Base-by-base conservation (phyloP, 1,140 invertebrate species). In the Aphelinus atriplicis region DNA sequence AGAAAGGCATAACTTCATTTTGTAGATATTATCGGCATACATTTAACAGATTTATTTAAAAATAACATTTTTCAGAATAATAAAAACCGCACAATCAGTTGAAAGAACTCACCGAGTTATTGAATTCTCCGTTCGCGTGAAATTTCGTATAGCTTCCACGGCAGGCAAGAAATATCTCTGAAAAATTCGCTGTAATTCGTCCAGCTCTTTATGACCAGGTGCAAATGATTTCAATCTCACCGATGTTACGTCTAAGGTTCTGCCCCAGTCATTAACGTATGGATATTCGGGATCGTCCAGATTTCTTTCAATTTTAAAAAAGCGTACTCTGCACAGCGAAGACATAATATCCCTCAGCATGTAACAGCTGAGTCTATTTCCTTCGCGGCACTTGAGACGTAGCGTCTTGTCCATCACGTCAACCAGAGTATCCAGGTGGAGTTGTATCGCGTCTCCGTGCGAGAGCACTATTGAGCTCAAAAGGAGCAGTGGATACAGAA, bases 191-290 rank as follows among this genome's bases (percentile, higher is more conserved):
- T 93, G 90, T 3, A 92, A 90, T 77, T 90, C 91, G 5, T 85
- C 81, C 1, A 94, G 88, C 84, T 97, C 95, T 70, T 92, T 90
- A 42, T 90, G 84, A 42, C 87, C 89, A 0, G 96, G 95, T n/a
- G 92, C 85, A 82, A 95, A 94, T 95, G 95, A 97, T 56, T 93
- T 86, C 1, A 96, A 87, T 5, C 92, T 89, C 9, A 95, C 84
- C 3, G 92, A 88, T 48, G 93, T 86, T 3, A 94, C 81, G 79
- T 94, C 86, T 7, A 91, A 90, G 0, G 92, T 87, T 73, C 91
- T 89, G 0, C 94, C 96, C 97, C 96, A 98, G 76, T 96, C 92
- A 6, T 92, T 92, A 42, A 96, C 91, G 2, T 95, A 92, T 7
- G 96, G 87, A 88, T 93, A 95, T 9, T 53, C 66, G 1, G 91